phyloP scores from a whole-genome alignment of 2,888 invertebrate species.

The Oithona nana region DNA sequence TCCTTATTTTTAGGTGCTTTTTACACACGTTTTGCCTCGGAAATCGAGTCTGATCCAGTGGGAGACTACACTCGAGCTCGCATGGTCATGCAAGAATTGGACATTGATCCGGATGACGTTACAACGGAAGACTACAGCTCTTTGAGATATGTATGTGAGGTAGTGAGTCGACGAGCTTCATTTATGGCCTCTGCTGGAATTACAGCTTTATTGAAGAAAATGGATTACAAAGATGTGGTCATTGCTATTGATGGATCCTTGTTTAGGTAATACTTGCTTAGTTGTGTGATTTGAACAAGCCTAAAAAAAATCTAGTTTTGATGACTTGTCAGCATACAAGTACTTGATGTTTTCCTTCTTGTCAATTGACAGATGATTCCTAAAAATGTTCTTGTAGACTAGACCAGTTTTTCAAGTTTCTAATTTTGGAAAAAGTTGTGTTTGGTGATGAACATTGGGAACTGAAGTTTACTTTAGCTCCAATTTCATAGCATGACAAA shows the following conservation, averaged over 20 bases:
- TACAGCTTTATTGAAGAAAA: slow-evolving; percentile 32
- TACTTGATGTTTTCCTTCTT: too few relatives aligned
- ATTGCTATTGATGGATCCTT: slow-evolving; percentile 39
- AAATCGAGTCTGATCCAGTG: slow-evolving; percentile 47
- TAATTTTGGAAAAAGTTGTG: too few relatives aligned
- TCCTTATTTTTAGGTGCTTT: slow-evolving; percentile 38
- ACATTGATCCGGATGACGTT: slow-evolving; percentile 42
- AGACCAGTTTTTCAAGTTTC: too few relatives aligned
- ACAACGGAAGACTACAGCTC: slow-evolving; percentile 65
- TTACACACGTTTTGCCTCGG: slow-evolving; percentile 91
- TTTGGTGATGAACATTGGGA: too few relatives aligned
- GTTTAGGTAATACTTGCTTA: slow-evolving; percentile 27
- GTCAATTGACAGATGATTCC: too few relatives aligned
- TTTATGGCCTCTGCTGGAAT: slow-evolving; percentile 34
- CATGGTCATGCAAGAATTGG: slow-evolving; percentile 57
- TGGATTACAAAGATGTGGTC: slow-evolving; percentile 31
- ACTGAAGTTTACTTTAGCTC: too few relatives aligned
- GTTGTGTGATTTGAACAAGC: too few relatives aligned
- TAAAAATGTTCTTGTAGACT: too few relatives aligned
- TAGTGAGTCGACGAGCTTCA: slow-evolving; percentile 33
- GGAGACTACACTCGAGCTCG: slow-evolving; percentile 28
- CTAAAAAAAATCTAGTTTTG: too few relatives aligned
- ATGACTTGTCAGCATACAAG: too few relatives aligned
- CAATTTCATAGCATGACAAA: too few relatives aligned
- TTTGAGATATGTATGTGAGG: slow-evolving; percentile 31